Base-by-base conservation (phyloP, 1,140 invertebrate genomes). In the Drosophila baimaii region DNA sequence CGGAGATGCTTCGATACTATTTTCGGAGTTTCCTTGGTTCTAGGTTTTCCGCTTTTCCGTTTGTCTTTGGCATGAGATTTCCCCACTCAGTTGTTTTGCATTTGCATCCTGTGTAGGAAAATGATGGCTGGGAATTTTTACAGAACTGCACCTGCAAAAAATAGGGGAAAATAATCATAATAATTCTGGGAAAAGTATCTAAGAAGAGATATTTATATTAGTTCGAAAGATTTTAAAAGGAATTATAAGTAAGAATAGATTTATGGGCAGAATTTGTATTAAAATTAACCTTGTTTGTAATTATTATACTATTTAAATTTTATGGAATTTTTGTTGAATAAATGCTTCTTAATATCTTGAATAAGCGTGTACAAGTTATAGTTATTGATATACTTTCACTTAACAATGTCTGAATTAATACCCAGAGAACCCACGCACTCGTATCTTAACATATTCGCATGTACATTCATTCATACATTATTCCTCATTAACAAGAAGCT, bases 101-200 rank as follows among this genome's bases (percentile, higher is more conserved):
- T 78, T 78, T 78, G 75, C 76, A 78, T 78, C 75, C 75, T 78
- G 76, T 78, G 71, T 69, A 71, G 73, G 72, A 76, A 57, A 65
- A 31, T 62, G 31, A 51, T 41, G 41, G 46, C 25, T 66, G 72
- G 23, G 51, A 76, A 71, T 23, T 55, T 55, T 70, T 9, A 1
- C 0, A 0, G 12, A n/a, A 7, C 31, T 8, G 25, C 47, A 73
- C 69, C 56, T 73, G 70, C 21, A 6, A 25, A 25, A 3, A 66
- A 17, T 3, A 10, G 5, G 5, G 25, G 13, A 17, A 23, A n/a
- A n/a, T 21, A 3, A 5, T 13, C 19, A 6, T 17, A n/a, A 10
- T 13, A 12, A 15, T 43, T 13, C 27, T 29, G n/a, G 8, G 15
- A 17, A 19, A 33, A 10, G 12, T 52, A 37, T 21, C 0, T 1